Conservation (phyloP, 1,140 invertebrate species). For the Drosophila truncata region DNA sequence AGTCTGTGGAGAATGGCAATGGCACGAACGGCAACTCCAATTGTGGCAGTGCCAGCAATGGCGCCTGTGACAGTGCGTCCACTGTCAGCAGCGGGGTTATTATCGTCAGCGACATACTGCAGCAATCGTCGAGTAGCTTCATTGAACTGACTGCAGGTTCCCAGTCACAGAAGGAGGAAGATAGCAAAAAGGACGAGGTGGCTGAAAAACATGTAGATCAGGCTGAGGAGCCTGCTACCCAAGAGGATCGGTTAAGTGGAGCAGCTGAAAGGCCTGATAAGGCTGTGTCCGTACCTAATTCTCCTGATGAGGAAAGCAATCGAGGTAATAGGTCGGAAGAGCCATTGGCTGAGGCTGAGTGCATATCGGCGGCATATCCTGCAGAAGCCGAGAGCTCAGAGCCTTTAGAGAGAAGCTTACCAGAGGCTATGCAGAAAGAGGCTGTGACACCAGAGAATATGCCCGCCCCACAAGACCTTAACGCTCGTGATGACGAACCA, state of each 20-base stretch:
- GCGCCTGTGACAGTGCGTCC: slow-evolving; percentile 14
- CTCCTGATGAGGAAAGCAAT: neutral
- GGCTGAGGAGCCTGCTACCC: neutral
- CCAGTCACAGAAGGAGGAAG: neutral
- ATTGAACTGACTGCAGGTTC: slow-evolving; percentile 53
- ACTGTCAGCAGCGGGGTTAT: slow-evolving; percentile 46
- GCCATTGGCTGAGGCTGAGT: neutral
- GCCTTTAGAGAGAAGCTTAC: neutral
- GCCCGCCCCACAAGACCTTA: neutral
- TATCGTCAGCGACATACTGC: slow-evolving; percentile 67
- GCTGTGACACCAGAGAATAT: neutral
- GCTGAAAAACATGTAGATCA: neutral
- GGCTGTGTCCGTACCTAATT: neutral
- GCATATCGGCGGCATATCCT: neutral
- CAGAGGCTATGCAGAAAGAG: neutral
- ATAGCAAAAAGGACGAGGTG: neutral
- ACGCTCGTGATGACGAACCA: neutral
- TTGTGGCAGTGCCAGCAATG: slow-evolving; percentile 46
- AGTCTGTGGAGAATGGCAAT: slow-evolving; percentile 47
- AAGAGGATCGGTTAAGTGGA: neutral
- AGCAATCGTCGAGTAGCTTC: slow-evolving; percentile 67
- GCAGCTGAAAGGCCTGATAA: neutral
- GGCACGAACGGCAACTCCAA: slow-evolving; percentile 46
- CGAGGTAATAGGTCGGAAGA: neutral
- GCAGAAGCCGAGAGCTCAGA: neutral